Conservation (phyloP, 2,797 vertebrate species). For the Myiotriccus ornatus region DNA sequence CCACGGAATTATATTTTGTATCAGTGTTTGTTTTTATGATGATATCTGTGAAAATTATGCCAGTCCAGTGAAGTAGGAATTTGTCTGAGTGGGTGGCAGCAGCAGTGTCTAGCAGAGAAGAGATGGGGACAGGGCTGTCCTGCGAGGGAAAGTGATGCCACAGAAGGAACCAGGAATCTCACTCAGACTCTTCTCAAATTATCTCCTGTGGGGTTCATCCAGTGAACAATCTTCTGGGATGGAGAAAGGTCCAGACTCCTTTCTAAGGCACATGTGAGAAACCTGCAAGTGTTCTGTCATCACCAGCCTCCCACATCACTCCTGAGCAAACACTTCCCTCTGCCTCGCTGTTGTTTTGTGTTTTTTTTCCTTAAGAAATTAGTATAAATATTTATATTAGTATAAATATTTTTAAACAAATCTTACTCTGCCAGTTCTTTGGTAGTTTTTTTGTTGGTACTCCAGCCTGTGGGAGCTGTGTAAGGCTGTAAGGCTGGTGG, state of each 20-base stretch:
- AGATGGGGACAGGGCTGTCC: neutral
- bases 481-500: neutral
- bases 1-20: neutral
- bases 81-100: neutral
- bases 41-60: neutral
- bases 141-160: neutral
- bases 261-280: neutral
- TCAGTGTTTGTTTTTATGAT: neutral
- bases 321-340: neutral
- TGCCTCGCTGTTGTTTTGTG: neutral
- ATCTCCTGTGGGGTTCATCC: neutral
- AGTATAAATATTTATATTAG: neutral
- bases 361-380: neutral
- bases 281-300: neutral
- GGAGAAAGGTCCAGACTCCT: neutral
- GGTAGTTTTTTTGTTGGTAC: neutral
- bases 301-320: neutral
- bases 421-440: no score
- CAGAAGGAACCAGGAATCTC: neutral
- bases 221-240: neutral
- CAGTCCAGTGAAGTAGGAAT: neutral
- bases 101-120: neutral
- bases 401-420: neutral
- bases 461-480: fast-evolving
- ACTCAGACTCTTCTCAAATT: neutral